These are phyloP conservation scores for Euura lappo DNA, from an alignment of 1,140 invertebrate species.

Conservation along the genomic window DNA sequence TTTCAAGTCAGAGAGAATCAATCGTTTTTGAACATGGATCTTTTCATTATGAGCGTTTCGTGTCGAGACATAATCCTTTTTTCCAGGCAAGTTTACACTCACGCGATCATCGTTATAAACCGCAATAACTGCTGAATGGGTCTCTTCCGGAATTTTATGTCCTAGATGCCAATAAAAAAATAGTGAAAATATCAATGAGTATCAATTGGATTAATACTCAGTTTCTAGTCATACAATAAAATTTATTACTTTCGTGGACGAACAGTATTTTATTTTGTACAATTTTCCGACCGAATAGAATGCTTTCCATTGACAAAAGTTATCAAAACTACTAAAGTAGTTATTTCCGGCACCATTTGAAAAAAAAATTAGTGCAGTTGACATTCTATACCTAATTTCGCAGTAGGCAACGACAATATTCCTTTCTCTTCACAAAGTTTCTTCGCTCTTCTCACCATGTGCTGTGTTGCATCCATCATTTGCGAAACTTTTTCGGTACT, in stretches of 20 bases:
- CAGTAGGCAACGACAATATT: constrained; percentile 10
- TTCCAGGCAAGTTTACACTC: constrained; percentile 14
- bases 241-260: no score
- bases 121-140: constrained; percentile 9
- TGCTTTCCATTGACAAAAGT: no score
- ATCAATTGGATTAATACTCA: no score
- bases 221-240: no score
- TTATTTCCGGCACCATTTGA: no score
- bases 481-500: no score
- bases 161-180: no score
- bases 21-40: constrained; percentile 18
- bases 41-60: constrained; percentile 6
- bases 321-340: not conserved
- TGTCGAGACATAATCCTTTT: constrained; percentile 18
- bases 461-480: constrained; percentile 11
- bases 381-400: not conserved
- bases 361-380: no score
- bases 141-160: not conserved
- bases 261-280: no score
- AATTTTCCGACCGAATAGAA: constrained; percentile 4
- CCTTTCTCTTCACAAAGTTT: constrained; percentile 12
- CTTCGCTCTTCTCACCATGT: constrained; percentile 10
- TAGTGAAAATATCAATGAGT: no score
- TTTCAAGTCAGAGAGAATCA: constrained; percentile 19
- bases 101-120: constrained; percentile 10